A percentile compares a stretch with the other conserved stretches of the same genome.
These are phyloP conservation scores for Phalanger gymnotis DNA, from an alignment of 2,797 vertebrate species.

Conservation along the genomic window DNA sequence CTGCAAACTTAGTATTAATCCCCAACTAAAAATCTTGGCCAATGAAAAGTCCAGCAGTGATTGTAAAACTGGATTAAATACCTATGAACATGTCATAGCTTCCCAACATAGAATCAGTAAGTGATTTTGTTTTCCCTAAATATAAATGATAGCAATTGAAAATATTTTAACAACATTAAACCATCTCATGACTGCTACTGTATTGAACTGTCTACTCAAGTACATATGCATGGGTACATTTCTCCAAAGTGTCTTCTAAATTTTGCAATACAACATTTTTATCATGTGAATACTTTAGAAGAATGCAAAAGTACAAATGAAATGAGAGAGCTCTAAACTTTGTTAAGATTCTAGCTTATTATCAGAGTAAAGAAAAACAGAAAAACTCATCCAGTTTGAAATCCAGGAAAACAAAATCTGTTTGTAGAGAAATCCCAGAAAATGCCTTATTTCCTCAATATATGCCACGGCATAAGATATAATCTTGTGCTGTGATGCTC, in stretches of 20 bases:
- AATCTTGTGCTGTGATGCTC: constrained; percentile 14
- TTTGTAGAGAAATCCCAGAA: not conserved
- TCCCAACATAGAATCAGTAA: constrained; percentile 49
- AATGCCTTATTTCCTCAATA: not conserved
- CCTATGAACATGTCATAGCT: not conserved
- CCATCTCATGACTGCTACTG: not conserved
- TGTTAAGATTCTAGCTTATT: not conserved
- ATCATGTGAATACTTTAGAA: not conserved
- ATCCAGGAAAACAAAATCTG: constrained; percentile 38
- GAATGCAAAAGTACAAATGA: constrained; percentile 3
- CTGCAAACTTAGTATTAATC: constrained; percentile 24
- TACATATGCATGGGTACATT: not conserved
- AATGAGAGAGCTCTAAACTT: not conserved
- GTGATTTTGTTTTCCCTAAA: constrained; percentile 65
- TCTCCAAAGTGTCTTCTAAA: not conserved
- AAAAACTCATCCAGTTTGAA: constrained; percentile 38
- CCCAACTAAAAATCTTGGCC: constrained; percentile 40
- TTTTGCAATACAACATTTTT: constrained; percentile 30
- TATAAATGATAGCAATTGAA: constrained; percentile 57
- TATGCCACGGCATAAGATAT: not conserved
- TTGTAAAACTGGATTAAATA: not conserved
- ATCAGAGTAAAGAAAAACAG: constrained; percentile 19
- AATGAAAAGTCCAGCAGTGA: not conserved
- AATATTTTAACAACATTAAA: not conserved
- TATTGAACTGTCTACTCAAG: constrained; percentile 5